phyloP scores from a whole-genome alignment of 2,888 invertebrate species.

The Scaptomyza reducta region DNA sequence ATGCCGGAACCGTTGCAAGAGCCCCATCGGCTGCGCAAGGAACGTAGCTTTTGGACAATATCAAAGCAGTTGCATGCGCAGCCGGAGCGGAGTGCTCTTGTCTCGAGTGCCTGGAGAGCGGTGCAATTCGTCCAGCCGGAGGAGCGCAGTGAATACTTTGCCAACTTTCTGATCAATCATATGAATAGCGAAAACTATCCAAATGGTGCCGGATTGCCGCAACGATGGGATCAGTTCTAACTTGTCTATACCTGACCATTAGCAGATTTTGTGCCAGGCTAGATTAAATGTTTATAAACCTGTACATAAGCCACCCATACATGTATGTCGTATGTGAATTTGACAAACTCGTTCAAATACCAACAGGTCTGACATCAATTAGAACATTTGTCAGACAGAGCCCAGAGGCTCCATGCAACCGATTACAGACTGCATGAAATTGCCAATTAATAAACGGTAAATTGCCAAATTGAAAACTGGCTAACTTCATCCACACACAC shows the following conservation, averaged over 20 bases:
- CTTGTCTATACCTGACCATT: background rate
- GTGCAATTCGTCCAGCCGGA: constrained; percentile 35
- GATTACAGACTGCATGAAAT: constrained; percentile 52
- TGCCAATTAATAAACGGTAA: constrained; percentile 76
- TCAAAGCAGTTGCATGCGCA: constrained; percentile 43
- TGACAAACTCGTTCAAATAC: too few relatives aligned
- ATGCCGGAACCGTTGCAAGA: constrained; percentile 38
- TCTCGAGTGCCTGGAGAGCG: constrained; percentile 54
- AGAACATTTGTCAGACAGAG: background rate
- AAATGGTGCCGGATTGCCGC: constrained; percentile 63
- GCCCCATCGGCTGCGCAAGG: constrained; percentile 54
- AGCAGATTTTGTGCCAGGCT: background rate
- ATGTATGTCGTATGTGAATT: too few relatives aligned
- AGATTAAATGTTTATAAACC: constrained; percentile 19
- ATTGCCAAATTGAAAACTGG: constrained; percentile 62
- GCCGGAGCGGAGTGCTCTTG: constrained; percentile 50
- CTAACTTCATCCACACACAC: constrained; percentile 9
- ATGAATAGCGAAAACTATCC: constrained; percentile 70
- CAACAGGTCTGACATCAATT: background rate
- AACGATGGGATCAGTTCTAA: constrained; percentile 67
- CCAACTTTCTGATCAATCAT: constrained; percentile 62
- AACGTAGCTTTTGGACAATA: constrained; percentile 63
- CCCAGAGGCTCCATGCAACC: constrained; percentile 28
- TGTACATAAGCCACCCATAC: too few relatives aligned
- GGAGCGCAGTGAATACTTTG: constrained; percentile 59